Evolutionary conservation across 1,140 invertebrate genomes (phyloP), one percentile per base, ranked within the genome.

Genomic region (Anastatus disparis): DNA sequence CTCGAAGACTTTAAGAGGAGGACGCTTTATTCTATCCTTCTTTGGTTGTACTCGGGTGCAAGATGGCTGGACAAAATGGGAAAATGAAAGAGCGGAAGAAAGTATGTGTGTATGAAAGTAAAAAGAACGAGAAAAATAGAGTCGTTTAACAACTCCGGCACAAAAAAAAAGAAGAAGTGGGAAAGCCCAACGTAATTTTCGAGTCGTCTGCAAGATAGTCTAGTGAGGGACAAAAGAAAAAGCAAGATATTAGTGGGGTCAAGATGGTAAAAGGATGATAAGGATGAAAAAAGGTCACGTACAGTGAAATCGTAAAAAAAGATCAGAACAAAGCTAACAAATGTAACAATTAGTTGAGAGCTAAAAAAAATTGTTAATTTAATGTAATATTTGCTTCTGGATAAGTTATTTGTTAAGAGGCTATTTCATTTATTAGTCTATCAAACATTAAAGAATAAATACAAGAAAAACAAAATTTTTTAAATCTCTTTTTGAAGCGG

Each of bases 181-280:
- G 48, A 24, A 50, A 50, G 48, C 48, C 24, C 20, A 6, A 20
- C 48, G 48, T 50, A 50, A 50, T 50, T 50, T 12, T 20, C 48
- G 48, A 50, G 3, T n/a, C 17, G 48, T 50, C 48, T 50, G 13
- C 22, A 20, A 50, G 48, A 50, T 50, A 50, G 48, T 50, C 48
- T 50, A 20, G 20, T 20, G 38, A 24, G 6, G 17, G 22, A 50
- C 48, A 50, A 50, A 50, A 26, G 48, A 26, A 24, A 50, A 50
- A 50, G 48, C 13, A 50, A 3, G n/a, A 24, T 20, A 50, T 50
- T 50, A 50, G 48, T 13, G 15, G n/a, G 48, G 24, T 26, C 48
- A 26, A 50, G 22, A 50, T 50, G 48, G 42, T 46, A 31, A 38
- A 35, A 22, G n/a, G 31, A 53, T 17, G 20, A 3, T 24, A 27